Base-by-base conservation (phyloP, 2,888 invertebrate species). In the Blera fallax region DNA sequence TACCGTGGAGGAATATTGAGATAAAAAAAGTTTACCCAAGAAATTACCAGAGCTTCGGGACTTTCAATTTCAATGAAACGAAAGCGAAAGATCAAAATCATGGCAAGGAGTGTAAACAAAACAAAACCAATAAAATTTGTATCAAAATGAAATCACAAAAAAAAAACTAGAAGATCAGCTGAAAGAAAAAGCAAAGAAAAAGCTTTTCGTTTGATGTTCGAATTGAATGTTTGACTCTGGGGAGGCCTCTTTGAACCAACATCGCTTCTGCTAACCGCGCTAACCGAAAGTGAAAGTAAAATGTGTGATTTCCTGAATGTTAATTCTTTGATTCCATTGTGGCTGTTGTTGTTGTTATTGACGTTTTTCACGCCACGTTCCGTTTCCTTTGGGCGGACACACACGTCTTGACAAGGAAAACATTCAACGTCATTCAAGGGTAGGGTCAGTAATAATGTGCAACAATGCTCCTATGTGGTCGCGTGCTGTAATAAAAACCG, bases 271-370 rank as follows among this genome's bases (percentile, higher is more conserved):
- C 60, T 11, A 11, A 29, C 45, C 40, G 10, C 45, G 45, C 48
- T 65, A 48, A 70, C 65, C 34, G 48, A 85, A 85, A 85, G 81
- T 85, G 85, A 84, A 84, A 84, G 84, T 74, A 24, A 69, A 62
- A 62, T 56, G 69, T 64, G 64, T 54, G 65, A 62, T 85, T 85
- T 85, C 85, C 85, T 85, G 85, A 72, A 74, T 81, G 76, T 72
- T 72, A 77, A 81, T 65, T 76, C 65, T 72, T 64, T 40, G 27
- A 45, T 54, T 56, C 67, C 62, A 43, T 67, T 14, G n/a, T n/a
- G n/a, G 60, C n/a, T 65, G 24, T 27, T 27, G 37, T 72, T 69
- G 43, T 21, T 50, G 67, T 43, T 54, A 11, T 56, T 65, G 16
- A 32, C 56, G 50, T 72, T 62, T 62, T 64, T 27, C 45, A 37